Evolutionary conservation across 2,113 vertebrate genomes (phyloP).

Genomic region (Gadus chalcogrammus): DNA sequence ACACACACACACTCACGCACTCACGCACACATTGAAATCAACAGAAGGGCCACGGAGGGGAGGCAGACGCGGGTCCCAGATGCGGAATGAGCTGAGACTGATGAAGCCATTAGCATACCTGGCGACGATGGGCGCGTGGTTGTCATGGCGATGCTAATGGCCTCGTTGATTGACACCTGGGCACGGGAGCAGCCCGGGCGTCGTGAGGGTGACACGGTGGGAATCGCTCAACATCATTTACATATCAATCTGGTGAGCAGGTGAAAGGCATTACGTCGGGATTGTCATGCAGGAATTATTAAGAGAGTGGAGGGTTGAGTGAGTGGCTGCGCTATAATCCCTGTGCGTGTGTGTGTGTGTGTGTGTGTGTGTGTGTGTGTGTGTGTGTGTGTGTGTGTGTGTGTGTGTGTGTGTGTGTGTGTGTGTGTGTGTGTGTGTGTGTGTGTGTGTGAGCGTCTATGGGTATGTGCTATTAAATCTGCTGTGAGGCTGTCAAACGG

Average conservation of each 20-base stretch:
- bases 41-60: too few relatives aligned
- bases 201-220: conserved; percentile 25
- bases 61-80: conserved; percentile 36
- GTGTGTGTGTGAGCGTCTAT: conserved; percentile 8
- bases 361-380: too few relatives aligned
- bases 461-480: background rate
- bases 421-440: background rate
- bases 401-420: too few relatives aligned
- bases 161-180: conserved; percentile 50
- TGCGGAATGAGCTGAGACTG: conserved; percentile 29
- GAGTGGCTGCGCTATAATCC: background rate
- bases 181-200: conserved; percentile 31
- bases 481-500: background rate
- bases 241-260: conserved; percentile 51
- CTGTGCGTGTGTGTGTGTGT: background rate
- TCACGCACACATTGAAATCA: conserved; percentile 19
- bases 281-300: conserved; percentile 18
- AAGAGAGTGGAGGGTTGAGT: too few relatives aligned
- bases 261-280: conserved; percentile 32
- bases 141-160: conserved; percentile 29
- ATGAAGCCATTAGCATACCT: conserved; percentile 37
- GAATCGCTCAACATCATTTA: conserved; percentile 55
- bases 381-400: too few relatives aligned
- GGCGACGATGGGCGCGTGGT: conserved; percentile 15
- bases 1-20: background rate